phyloP scores from a whole-genome alignment of 1,140 invertebrate species.

The Achroia grisella region DNA sequence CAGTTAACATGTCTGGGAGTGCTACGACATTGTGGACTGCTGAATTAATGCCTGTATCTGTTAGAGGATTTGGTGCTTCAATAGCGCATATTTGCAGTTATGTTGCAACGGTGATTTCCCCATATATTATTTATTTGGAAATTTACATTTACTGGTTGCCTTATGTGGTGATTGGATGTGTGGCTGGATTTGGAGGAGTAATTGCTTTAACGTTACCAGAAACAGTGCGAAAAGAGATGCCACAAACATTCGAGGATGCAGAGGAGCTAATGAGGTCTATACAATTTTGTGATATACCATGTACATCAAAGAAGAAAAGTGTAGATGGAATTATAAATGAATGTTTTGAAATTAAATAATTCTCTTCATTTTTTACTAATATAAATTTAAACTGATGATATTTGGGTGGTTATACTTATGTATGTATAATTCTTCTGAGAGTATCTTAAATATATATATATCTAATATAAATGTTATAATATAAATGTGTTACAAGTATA shows the following conservation, averaged over 20 bases:
- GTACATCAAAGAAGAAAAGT: neutral
- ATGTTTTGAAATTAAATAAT: no score
- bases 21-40: constrained; percentile 44
- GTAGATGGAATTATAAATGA: no score
- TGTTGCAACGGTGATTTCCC: constrained; percentile 38
- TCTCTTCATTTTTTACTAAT: no score
- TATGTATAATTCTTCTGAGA: no score
- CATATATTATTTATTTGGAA: constrained; percentile 44
- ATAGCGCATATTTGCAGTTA: constrained; percentile 76
- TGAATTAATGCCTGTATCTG: constrained; percentile 75
- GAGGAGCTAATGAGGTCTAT: constrained; percentile 52
- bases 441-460: no score
- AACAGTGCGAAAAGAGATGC: constrained; percentile 80
- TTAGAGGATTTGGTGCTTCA: constrained; percentile 77
- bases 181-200: constrained; percentile 79
- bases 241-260: constrained; percentile 82
- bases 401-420: no score
- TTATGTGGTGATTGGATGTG: constrained; percentile 80
- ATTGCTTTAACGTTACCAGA: constrained; percentile 76
- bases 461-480: no score
- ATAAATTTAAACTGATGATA: no score
- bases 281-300: constrained; percentile 2
- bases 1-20: constrained; percentile 43
- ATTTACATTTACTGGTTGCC: constrained; percentile 73
- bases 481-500: no score